phyloP scores from a whole-genome alignment of 2,113 vertebrate genomes.

The Mixornis gularis region DNA sequence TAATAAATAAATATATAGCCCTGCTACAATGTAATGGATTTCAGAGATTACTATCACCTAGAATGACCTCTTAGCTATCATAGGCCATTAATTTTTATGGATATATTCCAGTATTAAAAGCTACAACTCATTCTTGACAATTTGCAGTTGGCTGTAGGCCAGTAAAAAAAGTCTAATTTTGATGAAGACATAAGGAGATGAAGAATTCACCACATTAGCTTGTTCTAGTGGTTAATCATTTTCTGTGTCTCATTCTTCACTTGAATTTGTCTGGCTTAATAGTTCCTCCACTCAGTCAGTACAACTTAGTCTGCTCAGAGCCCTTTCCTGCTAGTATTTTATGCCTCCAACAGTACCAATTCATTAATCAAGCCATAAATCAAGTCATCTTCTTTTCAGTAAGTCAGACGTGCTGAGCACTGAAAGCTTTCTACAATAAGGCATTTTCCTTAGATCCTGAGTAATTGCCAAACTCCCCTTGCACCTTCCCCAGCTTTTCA shows the following conservation, averaged over 20 bases:
- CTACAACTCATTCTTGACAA: slow-evolving; percentile 5
- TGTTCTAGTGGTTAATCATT: neutral
- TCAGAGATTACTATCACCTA: neutral
- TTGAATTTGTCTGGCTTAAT: slow-evolving; percentile 24
- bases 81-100: neutral
- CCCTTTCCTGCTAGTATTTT: neutral
- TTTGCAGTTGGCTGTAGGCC: neutral
- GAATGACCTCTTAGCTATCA: neutral
- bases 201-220: slow-evolving; percentile 16
- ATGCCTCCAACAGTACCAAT: neutral
- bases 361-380: slow-evolving; percentile 37
- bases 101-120: neutral
- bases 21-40: neutral
- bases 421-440: neutral
- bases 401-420: neutral
- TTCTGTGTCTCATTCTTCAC: slow-evolving; percentile 15
- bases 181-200: neutral
- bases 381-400: neutral
- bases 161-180: neutral
- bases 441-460: neutral
- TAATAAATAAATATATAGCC: neutral
- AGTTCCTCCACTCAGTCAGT: neutral
- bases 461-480: neutral
- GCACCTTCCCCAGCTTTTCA: neutral
- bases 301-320: neutral